Base-by-base conservation (phyloP, 2,797 vertebrate genomes). In the Ctenopoma kingsleyae region DNA sequence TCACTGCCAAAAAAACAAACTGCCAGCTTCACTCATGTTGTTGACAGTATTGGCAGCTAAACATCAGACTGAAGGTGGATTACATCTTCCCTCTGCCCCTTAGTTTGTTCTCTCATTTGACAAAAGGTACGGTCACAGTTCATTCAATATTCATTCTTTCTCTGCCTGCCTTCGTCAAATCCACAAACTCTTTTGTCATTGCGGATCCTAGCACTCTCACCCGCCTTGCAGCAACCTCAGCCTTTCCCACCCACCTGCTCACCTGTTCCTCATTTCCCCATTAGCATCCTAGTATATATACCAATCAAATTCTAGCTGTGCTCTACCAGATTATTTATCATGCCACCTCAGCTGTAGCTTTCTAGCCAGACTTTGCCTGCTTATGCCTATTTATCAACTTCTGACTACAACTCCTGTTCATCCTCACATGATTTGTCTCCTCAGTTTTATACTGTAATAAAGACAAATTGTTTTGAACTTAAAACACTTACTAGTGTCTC, bases 41-140 rank as follows among this genome's bases (percentile, higher is more conserved):
- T 56, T 60, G 67, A 76, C 44, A 25, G 50, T 2, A 19, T 40
- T 27, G 61, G 52, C 59, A 67, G 67, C 48, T 61, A 63, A 74
- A 68, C 52, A 59, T 66, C 66, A 51, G 59, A 27, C n/a, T 19
- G 30, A 27, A 43, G 64, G 16, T 15, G 25, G 73, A 75, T 69
- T 47, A 62, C 58, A 19, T 58, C 36, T 75, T 23, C 10, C 11
- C 2, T 5, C 44, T 64, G 20, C 51, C 23, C 15, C 65, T 59
- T 15, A 6, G 49, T 38, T 51, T 62, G 64, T 47, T 46, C 46
- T 48, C 47, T 27, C 20, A 19, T 58, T 15, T 50, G 46, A 74
- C 56, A 56, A 52, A 67, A 19, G 8, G 17, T 44, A 19, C 43
- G 1, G n/a, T 3, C 43, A 19, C 17, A 8, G 43, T 19, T 44